These are phyloP conservation scores for Temnothorax ravouxi DNA, from an alignment of 2,888 invertebrate genomes.

Conservation along the genomic window DNA sequence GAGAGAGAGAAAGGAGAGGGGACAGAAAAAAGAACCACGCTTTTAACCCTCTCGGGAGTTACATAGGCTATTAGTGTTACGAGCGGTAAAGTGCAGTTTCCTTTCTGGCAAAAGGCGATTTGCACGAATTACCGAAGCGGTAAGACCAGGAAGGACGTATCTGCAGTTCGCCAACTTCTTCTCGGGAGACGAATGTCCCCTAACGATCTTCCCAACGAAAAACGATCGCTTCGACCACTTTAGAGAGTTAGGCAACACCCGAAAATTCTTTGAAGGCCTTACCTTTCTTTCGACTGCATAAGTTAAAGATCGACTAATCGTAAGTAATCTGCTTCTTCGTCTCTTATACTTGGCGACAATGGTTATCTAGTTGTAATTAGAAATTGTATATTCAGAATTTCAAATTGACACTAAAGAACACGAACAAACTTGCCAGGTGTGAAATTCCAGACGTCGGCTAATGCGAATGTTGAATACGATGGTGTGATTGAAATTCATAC, in stretches of 20 bases:
- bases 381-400: constrained; percentile 8
- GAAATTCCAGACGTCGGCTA: neutral
- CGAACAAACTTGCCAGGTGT: neutral
- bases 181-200: constrained; percentile 13
- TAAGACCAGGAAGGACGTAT: constrained; percentile 23
- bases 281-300: neutral
- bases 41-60: constrained; percentile 10
- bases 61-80: constrained; percentile 27
- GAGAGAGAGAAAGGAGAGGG: neutral
- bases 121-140: constrained; percentile 42
- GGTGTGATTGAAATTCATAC: constrained; percentile 12
- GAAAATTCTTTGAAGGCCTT: neutral
- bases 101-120: constrained; percentile 37
- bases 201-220: constrained; percentile 6
- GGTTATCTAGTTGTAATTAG: neutral
- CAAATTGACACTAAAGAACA: neutral
- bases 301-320: neutral
- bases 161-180: constrained; percentile 29
- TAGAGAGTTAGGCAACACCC: neutral
- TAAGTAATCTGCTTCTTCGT: neutral
- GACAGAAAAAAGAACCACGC: neutral
- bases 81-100: constrained; percentile 25
- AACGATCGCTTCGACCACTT: constrained; percentile 5
- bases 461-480: constrained; percentile 4
- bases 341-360: neutral